Conservation (phyloP, 2,113 vertebrate species). For the Epinephelus cyanopodus region DNA sequence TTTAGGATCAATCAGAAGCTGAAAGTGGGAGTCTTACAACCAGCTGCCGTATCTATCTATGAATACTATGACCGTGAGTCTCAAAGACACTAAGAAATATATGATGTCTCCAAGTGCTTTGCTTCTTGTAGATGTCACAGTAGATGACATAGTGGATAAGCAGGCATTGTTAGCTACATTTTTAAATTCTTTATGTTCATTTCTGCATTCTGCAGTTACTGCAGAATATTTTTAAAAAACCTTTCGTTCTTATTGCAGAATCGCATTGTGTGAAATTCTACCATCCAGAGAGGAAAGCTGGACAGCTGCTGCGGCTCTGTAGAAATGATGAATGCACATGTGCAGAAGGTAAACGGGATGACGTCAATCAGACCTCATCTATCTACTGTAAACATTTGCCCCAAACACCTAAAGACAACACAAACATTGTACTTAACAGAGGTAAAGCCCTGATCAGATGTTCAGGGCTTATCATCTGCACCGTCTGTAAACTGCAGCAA, state of each 20-base stretch:
- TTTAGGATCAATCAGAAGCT: conserved; percentile 84
- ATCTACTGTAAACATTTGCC: no score
- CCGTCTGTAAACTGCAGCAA: no score
- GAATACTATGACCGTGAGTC: conserved; percentile 83
- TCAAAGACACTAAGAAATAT: not conserved
- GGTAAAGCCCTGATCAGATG: no score
- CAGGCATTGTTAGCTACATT: not conserved
- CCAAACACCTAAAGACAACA: no score
- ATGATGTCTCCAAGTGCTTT: not conserved
- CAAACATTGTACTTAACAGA: no score
- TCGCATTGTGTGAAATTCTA: conserved; percentile 83
- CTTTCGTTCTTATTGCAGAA: conserved; percentile 59
- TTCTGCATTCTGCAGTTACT: not conserved
- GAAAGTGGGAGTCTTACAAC: conserved; percentile 85
- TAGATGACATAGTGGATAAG: not conserved
- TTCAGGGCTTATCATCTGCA: no score
- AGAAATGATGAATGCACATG: conserved; percentile 75
- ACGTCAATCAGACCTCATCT: not conserved
- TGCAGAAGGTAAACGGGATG: conserved; percentile 77
- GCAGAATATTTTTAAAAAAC: not conserved
- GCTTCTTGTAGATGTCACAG: not conserved
- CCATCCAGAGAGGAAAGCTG: conserved; percentile 77
- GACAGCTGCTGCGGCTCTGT: conserved; percentile 77
- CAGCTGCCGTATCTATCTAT: conserved; percentile 86
- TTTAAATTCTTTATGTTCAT: not conserved